Base-by-base conservation (phyloP, 2,797 vertebrate species). In the Tarsius wallacei region DNA sequence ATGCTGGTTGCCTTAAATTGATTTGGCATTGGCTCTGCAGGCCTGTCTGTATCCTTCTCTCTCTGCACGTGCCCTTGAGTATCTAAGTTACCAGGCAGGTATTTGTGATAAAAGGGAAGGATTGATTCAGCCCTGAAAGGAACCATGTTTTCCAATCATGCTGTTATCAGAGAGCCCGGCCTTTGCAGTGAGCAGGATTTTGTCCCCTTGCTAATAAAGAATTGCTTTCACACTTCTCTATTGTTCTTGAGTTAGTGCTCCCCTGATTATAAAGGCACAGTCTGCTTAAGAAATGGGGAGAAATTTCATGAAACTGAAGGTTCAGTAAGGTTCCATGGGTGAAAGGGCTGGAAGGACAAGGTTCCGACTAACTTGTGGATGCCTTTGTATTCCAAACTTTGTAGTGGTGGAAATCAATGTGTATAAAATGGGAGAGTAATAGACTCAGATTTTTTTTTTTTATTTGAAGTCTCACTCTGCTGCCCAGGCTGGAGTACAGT, bases 271-370 rank as follows among this genome's bases (percentile, higher is more conserved):
- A 84, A 71, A 87, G 26, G 28, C 57, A n/a, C 15, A 10, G 11
- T 82, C 51, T 95, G 31, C 68, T 74, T 49, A 53, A 66, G 78
- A 94, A 63, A 87, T 61, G 36, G 73, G 66, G 26, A 85, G 49
- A n/a, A 80, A 70, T 49, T 76, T 71, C 31, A 53, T 71, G 71
- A 87, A 59, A 90, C 1, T 14, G 33, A 87, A 87, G 42, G 3
- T 77, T 80, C 64, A 59, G 0, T 66, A 55, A 81, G 3, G n/a
- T 63, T 51, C 4, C 24, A 16, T 22, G 28, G 31, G 42, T 47
- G 9, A 22, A 91, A 42, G 71, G 31, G 53, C 71, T 14, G 7
- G 26, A 74, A 28, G 63, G 16, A 7, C 28, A 42, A 66, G 10
- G 16, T 68, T 83, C 61, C 10, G 19, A 28, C 6, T 57, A 53